These are phyloP conservation scores for Ectobius pallidus DNA, from an alignment of 2,888 invertebrate genomes.

Conservation along the genomic window DNA sequence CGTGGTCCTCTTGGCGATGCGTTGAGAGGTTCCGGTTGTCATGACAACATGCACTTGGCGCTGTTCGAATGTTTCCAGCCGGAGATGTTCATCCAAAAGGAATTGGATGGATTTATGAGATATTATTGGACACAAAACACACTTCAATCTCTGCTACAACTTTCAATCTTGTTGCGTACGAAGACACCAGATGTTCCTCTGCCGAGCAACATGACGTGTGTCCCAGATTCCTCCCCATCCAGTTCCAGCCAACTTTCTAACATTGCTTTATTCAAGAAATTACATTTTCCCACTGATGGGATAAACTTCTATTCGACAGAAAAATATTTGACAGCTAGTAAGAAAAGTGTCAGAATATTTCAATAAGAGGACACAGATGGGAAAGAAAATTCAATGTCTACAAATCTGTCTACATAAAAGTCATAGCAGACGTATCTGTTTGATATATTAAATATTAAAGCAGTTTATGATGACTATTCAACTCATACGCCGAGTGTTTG, in stretches of 20 bases:
- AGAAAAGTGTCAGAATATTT: no score
- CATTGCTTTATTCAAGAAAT: neutral
- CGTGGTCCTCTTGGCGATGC: no score
- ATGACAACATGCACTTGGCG: conserved; percentile 13
- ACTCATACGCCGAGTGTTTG: no score
- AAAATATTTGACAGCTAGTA: no score
- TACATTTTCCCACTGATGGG: no score
- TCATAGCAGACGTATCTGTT: no score
- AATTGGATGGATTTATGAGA: conserved; percentile 25
- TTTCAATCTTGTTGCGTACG: conserved; percentile 13
- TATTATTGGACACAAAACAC: conserved; percentile 25
- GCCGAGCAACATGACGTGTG: neutral
- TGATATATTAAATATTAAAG: no score
- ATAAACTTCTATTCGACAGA: no score
- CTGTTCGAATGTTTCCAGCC: conserved; percentile 14
- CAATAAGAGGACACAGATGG: no score
- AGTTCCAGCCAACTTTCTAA: neutral
- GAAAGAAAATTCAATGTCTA: no score
- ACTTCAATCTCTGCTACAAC: conserved; percentile 16
- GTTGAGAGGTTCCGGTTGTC: neutral
- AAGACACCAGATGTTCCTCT: conserved; percentile 1
- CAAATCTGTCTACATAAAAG: no score
- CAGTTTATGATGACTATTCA: no score
- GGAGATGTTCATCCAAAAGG: conserved; percentile 18
- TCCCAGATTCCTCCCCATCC: neutral